A percentile compares a stretch with the other conserved stretches of the same genome.
Conservation (phyloP, 2,113 vertebrate genomes). For the Lichenostomus cassidix region DNA sequence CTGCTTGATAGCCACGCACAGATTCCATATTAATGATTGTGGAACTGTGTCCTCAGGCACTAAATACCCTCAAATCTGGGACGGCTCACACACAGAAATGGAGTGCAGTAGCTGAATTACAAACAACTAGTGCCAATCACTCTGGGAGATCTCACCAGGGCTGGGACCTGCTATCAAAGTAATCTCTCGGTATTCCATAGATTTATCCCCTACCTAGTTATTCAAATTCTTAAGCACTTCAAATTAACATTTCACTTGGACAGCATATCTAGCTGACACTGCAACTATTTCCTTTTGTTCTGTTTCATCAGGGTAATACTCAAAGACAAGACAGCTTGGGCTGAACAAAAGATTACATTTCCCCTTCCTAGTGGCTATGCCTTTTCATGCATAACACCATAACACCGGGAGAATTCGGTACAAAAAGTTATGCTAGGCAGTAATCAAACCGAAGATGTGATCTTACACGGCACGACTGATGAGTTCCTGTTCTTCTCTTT, state of each 20-base stretch:
- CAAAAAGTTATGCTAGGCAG: slow-evolving; percentile 12
- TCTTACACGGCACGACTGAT: slow-evolving; percentile 92
- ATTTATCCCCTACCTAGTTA: slow-evolving; percentile 10
- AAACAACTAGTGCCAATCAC: not conserved
- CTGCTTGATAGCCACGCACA: not conserved
- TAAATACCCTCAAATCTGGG: not conserved
- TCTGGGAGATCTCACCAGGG: not conserved
- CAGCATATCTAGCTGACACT: not conserved
- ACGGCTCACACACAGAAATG: not conserved
- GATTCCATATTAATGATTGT: not conserved
- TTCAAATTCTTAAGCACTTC: slow-evolving; percentile 28
- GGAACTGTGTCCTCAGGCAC: not conserved
- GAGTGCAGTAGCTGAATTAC: not conserved
- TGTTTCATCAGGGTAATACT: not conserved
- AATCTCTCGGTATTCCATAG: not conserved
- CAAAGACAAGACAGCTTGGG: slow-evolving; percentile 17
- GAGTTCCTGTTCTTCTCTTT: slow-evolving; percentile 97
- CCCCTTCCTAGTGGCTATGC: not conserved
- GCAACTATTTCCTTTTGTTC: slow-evolving; percentile 21
- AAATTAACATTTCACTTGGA: slow-evolving; percentile 55
- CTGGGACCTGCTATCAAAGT: not conserved
- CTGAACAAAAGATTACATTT: not conserved
- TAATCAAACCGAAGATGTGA: slow-evolving; percentile 17
- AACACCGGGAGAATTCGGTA: not conserved
- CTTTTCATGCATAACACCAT: not conserved